phyloP scores from a whole-genome alignment of 2,113 vertebrate species.

The Eubucco bourcierii region DNA sequence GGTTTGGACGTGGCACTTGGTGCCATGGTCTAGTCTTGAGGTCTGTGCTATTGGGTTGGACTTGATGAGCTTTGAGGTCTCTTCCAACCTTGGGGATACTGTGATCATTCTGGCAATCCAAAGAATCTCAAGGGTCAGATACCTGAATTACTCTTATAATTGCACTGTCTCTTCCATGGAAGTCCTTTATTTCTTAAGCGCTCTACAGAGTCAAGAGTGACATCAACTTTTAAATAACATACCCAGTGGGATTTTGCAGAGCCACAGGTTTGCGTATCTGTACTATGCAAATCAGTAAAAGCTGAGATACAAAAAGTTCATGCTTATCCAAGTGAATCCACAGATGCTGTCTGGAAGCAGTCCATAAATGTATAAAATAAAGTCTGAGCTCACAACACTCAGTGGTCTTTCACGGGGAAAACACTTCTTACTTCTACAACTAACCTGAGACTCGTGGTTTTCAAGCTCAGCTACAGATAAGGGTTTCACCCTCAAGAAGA shows the following conservation, averaged over 20 bases:
- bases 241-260: not conserved
- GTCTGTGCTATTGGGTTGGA: too few relatives aligned
- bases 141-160: not conserved
- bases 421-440: not conserved
- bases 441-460: slow-evolving; percentile 82
- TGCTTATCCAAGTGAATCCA: not conserved
- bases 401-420: rapidly evolving
- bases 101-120: not conserved
- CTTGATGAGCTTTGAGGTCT: too few relatives aligned
- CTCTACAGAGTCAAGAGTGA: not conserved
- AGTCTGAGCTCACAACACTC: not conserved
- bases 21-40: too few relatives aligned
- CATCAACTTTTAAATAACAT: not conserved
- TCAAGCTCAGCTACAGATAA: slow-evolving; percentile 81
- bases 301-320: rapidly evolving
- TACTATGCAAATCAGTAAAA: not conserved
- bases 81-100: too few relatives aligned
- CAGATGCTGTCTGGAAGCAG: not conserved
- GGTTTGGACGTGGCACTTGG: too few relatives aligned
- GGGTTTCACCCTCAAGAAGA: slow-evolving; percentile 85
- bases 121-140: not conserved
- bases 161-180: not conserved
- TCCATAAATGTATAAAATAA: not conserved
- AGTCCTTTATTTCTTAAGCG: not conserved
- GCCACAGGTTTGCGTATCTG: not conserved